These are phyloP conservation scores for Tridacna gigas DNA, from an alignment of 2,888 invertebrate species.

Conservation along the genomic window DNA sequence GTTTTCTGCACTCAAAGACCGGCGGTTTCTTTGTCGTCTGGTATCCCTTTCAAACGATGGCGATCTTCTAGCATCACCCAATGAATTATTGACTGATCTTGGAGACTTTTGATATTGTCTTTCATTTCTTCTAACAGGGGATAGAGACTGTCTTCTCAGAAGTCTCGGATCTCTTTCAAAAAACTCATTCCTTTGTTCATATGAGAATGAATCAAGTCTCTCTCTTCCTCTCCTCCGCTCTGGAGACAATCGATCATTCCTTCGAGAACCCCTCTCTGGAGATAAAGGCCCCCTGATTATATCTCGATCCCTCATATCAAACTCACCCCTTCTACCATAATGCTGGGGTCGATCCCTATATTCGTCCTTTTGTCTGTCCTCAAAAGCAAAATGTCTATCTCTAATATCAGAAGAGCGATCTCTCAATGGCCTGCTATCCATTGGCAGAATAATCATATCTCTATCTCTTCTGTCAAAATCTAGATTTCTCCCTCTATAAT, in stretches of 20 bases:
- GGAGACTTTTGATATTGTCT: not conserved
- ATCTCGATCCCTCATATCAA: constrained; percentile 1
- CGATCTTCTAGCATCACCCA: not conserved
- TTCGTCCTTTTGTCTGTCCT: not conserved
- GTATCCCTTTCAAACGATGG: not conserved
- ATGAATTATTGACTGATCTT: not conserved
- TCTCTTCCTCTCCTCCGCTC: not conserved
- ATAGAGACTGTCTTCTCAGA: constrained; percentile 10
- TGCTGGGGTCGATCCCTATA: not conserved
- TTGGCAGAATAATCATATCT: not conserved
- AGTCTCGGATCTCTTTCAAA: constrained; percentile 15
- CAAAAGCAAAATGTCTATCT: constrained; percentile 10
- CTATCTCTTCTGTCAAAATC: constrained; percentile 18
- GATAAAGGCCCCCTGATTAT: constrained; percentile 7
- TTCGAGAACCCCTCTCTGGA: not conserved
- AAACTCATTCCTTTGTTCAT: not conserved
- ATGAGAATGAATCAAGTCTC: not conserved
- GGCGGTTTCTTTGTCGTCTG: not conserved
- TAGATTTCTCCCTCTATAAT: constrained; percentile 7
- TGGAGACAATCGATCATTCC: constrained; percentile 12
- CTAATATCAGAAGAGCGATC: not conserved
- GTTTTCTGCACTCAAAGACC: not conserved
- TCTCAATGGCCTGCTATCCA: not conserved
- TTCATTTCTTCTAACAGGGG: constrained; percentile 15
- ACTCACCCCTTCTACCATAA: not conserved